Evolutionary conservation across 2,113 vertebrate species (phyloP).

Genomic region (Hiodon alosoides): DNA sequence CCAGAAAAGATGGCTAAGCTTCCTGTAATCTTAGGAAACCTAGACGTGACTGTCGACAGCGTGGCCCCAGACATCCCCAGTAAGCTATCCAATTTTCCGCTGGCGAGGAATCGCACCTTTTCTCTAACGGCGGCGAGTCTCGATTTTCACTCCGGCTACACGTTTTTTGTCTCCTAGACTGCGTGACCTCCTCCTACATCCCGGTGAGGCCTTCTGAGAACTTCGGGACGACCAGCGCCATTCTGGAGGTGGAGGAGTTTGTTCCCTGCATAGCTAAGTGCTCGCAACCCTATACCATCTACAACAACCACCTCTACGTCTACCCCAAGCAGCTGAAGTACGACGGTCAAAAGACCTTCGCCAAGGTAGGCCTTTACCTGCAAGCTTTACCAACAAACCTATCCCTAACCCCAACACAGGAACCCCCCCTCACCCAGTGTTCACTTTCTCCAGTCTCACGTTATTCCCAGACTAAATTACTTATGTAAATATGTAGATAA

Average conservation of each 20-base stretch:
- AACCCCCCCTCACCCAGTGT: neutral
- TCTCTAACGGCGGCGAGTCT: constrained; percentile 15
- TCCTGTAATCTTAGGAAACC: constrained; percentile 94
- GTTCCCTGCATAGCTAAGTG: constrained; percentile 88
- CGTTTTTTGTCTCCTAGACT: constrained; percentile 66
- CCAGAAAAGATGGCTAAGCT: constrained; percentile 98
- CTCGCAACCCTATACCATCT: constrained; percentile 92
- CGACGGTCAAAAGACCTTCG: constrained; percentile 90
- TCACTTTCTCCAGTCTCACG: too few species aligned
- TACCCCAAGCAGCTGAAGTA: constrained; percentile 94
- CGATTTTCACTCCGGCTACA: constrained; percentile 34
- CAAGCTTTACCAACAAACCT: neutral
- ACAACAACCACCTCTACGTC: constrained; percentile 96
- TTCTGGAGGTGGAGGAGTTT: constrained; percentile 95
- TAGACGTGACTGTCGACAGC: constrained; percentile 92
- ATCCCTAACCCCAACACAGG: too few species aligned
- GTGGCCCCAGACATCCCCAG: constrained; percentile 86
- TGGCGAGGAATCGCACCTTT: constrained; percentile 15
- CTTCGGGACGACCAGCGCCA: constrained; percentile 64
- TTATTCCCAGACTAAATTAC: too few species aligned
- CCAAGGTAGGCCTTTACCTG: constrained; percentile 70
- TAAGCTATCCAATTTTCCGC: constrained; percentile 61
- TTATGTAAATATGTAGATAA: too few species aligned
- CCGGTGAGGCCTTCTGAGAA: constrained; percentile 88
- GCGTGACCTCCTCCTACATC: constrained; percentile 93